Base-by-base conservation (phyloP, 2,113 vertebrate species). In the Mugil cephalus region DNA sequence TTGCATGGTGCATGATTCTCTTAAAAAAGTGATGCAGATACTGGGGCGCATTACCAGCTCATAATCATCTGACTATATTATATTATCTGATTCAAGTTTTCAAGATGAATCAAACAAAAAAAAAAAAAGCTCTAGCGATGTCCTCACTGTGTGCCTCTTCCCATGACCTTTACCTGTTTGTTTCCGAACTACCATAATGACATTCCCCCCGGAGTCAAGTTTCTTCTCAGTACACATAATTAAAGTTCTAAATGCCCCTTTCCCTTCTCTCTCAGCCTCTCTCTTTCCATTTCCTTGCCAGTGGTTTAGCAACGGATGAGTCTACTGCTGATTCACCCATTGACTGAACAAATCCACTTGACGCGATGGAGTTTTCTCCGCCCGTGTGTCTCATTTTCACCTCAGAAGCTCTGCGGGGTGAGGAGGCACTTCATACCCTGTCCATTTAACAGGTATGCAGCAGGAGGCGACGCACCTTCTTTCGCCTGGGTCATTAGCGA, bases 171-270 rank as follows among this genome's bases (percentile, higher is more conserved):
- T 69, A 74, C 79, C 60, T 82, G 61, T 79, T 87, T 86, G 77
- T 70, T 81, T 84, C 19, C 59, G 71, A 77, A 77, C 54, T 73
- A 68, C 48, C 60, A 54, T 66, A 58, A 79, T 77, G 69, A 70
- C 72, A 69, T 85, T 84, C 72, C 74, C 70, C 62, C 64, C 0
- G 67, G 90, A 79, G 72, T 86, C 83, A 80, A 74, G 77, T 90
- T 87, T 88, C 83, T 87, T 70, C 77, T 83, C 46, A 71, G 69
- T 42, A 79, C 63, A 77, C 75, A 87, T 85, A 80, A 86, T 86
- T 83, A 72, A 85, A 80, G 59, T 64, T 85, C 74, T 76, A 59
- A 80, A 74, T 64, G 38, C 61, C 54, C 62, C 34, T 62, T 42
- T 13, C 56, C 21, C 19, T 40, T 60, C 77, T 69, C 70, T 43